Percentiles rank a stretch among this genome's conserved stretches.
These are phyloP conservation scores for Apistogramma diplotaenia DNA, from an alignment of 2,113 vertebrate species.

Conservation along the genomic window DNA sequence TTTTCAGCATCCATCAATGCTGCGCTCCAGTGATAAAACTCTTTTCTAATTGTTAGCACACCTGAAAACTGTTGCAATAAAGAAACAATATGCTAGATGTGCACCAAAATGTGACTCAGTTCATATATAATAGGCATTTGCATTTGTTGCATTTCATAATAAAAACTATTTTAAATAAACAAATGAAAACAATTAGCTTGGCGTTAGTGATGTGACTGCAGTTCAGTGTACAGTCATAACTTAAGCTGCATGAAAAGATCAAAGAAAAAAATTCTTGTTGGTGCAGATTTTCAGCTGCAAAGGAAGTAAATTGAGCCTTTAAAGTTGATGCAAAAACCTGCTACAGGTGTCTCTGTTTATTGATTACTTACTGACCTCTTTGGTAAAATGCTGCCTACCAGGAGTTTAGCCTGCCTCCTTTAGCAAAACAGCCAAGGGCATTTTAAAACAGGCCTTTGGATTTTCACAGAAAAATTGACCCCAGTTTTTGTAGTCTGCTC, in stretches of 20 bases:
- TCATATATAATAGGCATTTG: not conserved
- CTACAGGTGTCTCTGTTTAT: not conserved
- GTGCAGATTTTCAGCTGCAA: not conserved
- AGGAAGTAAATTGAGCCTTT: not conserved
- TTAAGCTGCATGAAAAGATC: no score
- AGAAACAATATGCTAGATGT: not conserved
- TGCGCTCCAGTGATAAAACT: not conserved
- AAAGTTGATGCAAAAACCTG: not conserved
- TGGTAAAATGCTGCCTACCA: not conserved
- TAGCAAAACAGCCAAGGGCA: not conserved
- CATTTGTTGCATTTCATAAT: not conserved
- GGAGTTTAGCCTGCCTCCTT: accelerated
- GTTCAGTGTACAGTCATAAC: not conserved
- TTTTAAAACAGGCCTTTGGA: not conserved
- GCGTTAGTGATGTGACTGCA: not conserved
- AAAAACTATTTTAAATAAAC: not conserved
- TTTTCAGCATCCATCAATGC: not conserved
- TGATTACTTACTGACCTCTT: not conserved
- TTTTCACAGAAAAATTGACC: not conserved
- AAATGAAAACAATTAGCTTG: not conserved
- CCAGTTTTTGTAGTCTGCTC: no score
- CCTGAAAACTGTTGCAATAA: not conserved
- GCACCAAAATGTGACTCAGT: not conserved
- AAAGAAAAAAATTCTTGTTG: not conserved
- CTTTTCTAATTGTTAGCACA: not conserved